Percentiles rank a stretch among this genome's conserved stretches.
These are phyloP conservation scores for Metacarcinus magister DNA, from an alignment of 2,888 invertebrate species.

Conservation along the genomic window DNA sequence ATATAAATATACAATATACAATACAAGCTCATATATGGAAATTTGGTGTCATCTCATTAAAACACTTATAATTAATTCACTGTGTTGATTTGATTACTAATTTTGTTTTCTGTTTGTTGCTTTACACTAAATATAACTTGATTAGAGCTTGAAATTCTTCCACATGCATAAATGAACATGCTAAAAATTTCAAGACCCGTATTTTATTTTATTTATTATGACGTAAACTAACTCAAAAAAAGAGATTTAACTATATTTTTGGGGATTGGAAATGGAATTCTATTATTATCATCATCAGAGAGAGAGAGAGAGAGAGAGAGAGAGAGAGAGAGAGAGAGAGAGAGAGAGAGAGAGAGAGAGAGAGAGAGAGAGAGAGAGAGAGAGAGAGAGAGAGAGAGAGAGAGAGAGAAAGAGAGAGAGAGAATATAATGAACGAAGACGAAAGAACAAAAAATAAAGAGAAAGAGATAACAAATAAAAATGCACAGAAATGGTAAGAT, in stretches of 20 bases:
- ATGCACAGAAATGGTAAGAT: too few species aligned
- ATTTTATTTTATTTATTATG: too few species aligned
- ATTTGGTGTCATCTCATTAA: neutral
- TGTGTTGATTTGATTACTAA: neutral
- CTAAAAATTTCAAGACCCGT: neutral
- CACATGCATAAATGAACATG: neutral
- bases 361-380: constrained; percentile 57
- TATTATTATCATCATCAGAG: too few species aligned
- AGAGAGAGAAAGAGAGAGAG: neutral
- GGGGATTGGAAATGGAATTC: too few species aligned
- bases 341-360: neutral
- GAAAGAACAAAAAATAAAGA: too few species aligned
- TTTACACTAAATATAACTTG: neutral
- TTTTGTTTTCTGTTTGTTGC: neutral
- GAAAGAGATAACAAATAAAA: too few species aligned
- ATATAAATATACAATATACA: neutral
- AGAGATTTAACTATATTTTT: too few species aligned
- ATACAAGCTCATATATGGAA: neutral
- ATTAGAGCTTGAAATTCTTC: neutral
- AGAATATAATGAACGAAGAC: too few species aligned
- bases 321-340: neutral
- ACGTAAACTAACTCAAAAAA: too few species aligned
- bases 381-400: constrained; percentile 45
- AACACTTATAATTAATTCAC: neutral
- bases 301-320: neutral